Conservation (phyloP, 2,797 vertebrate species). For the Hipposideros larvatus region DNA sequence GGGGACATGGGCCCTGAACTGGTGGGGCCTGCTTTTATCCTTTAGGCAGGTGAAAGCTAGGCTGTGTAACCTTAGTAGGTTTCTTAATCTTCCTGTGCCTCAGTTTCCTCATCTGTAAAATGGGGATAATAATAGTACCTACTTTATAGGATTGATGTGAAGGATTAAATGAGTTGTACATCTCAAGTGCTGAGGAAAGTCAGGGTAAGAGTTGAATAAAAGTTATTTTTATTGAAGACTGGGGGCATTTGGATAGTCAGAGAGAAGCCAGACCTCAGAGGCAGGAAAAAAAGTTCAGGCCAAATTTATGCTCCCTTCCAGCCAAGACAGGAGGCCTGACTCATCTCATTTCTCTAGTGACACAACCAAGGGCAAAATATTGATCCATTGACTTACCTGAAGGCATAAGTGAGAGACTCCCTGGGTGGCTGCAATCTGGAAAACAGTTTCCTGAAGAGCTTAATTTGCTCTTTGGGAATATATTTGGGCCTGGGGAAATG, state of each 20-base stretch:
- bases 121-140: background rate
- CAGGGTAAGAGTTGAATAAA: background rate
- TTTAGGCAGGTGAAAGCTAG: background rate
- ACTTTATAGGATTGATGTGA: background rate
- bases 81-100: background rate
- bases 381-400: background rate
- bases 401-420: background rate
- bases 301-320: background rate
- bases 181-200: background rate
- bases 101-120: constrained; percentile 56
- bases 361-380: background rate
- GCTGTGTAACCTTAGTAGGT: background rate
- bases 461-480: constrained; percentile 51
- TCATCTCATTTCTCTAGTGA: background rate
- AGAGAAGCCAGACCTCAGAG: background rate
- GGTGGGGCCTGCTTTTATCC: background rate
- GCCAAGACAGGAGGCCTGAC: background rate
- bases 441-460: constrained; percentile 41
- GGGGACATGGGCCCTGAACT: background rate
- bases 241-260: background rate
- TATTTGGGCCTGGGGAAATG: constrained; percentile 52
- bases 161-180: background rate
- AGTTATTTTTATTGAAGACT: background rate
- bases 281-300: constrained; percentile 10
- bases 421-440: background rate